Percentiles rank a stretch among this genome's conserved stretches.
Conservation (phyloP, 2,113 vertebrate genomes). For the Rhinogobius similis region DNA sequence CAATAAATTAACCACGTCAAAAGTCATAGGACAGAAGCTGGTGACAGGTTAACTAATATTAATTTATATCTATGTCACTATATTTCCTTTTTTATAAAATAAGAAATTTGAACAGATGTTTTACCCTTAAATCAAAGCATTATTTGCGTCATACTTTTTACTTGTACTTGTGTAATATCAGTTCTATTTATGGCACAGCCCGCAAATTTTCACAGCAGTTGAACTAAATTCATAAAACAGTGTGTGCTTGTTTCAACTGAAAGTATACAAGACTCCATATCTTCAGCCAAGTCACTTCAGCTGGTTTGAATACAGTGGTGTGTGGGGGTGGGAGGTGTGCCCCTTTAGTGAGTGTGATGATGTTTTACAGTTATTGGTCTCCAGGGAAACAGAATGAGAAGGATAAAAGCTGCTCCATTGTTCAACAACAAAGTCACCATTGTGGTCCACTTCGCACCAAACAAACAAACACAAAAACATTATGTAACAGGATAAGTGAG, state of each 20-base stretch:
- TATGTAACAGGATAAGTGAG: slow-evolving; percentile 54
- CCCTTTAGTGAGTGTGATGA: slow-evolving; percentile 38
- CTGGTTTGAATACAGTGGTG: slow-evolving; percentile 33
- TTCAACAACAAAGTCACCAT: slow-evolving; percentile 42
- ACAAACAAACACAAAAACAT: slow-evolving; percentile 70
- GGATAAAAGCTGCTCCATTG: slow-evolving; percentile 57
- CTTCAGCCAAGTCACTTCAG: slow-evolving; percentile 47
- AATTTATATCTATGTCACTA: too few relatives aligned
- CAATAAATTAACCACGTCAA: too few relatives aligned
- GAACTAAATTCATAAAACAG: background rate
- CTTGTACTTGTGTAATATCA: too few relatives aligned
- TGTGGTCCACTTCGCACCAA: slow-evolving; percentile 43
- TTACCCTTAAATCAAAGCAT: too few relatives aligned
- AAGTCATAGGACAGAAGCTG: too few relatives aligned
- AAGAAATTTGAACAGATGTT: too few relatives aligned
- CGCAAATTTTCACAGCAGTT: slow-evolving; percentile 3
- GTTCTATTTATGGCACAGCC: background rate
- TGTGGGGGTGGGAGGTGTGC: slow-evolving; percentile 38
- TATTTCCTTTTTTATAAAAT: too few relatives aligned
- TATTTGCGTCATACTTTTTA: too few relatives aligned
- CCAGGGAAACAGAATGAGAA: slow-evolving; percentile 71
- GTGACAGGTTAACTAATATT: too few relatives aligned
- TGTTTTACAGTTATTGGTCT: slow-evolving; percentile 62
- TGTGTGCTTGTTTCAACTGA: background rate
- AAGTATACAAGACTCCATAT: slow-evolving; percentile 25